Conservation (phyloP, 2,113 vertebrate genomes). For the Psammodynastes pulverulentus region DNA sequence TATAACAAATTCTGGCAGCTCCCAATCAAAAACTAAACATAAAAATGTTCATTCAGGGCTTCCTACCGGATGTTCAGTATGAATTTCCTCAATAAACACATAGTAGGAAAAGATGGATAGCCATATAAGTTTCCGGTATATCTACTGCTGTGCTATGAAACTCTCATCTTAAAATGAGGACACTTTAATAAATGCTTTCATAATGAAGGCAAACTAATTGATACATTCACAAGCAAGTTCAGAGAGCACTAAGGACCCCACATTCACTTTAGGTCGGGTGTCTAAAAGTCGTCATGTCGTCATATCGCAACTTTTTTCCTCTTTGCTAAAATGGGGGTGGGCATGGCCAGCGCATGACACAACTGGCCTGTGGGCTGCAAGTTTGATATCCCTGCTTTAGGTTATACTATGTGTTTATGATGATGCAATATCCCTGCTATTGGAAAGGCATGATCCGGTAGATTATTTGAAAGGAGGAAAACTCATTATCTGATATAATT, state of each 20-base stretch:
- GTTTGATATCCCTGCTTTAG: not conserved
- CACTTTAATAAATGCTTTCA: not conserved
- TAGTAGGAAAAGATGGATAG: not conserved
- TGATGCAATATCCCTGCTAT: not conserved
- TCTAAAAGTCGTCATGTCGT: too few relatives aligned
- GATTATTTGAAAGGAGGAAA: not conserved
- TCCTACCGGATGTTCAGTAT: too few relatives aligned
- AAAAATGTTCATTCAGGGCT: too few relatives aligned
- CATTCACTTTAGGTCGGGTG: too few relatives aligned
- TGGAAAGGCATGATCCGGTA: not conserved
- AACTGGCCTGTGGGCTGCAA: too few relatives aligned
- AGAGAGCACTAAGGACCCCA: too few relatives aligned
- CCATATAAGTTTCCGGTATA: not conserved
- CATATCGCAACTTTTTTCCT: too few relatives aligned
- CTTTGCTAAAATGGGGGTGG: too few relatives aligned
- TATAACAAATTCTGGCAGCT: too few relatives aligned
- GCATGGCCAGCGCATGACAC: too few relatives aligned
- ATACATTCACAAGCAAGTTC: not conserved
- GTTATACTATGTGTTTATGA: not conserved
- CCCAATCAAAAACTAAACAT: too few relatives aligned
- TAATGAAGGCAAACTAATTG: not conserved
- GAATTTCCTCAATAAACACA: not conserved
- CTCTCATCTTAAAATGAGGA: not conserved
- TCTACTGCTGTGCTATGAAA: not conserved
- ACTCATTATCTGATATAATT: not conserved